Percentiles rank a stretch among this genome's conserved stretches.
Evolutionary conservation across 1,140 invertebrate genomes (phyloP).

Genomic region (Zaprionus ornatus): DNA sequence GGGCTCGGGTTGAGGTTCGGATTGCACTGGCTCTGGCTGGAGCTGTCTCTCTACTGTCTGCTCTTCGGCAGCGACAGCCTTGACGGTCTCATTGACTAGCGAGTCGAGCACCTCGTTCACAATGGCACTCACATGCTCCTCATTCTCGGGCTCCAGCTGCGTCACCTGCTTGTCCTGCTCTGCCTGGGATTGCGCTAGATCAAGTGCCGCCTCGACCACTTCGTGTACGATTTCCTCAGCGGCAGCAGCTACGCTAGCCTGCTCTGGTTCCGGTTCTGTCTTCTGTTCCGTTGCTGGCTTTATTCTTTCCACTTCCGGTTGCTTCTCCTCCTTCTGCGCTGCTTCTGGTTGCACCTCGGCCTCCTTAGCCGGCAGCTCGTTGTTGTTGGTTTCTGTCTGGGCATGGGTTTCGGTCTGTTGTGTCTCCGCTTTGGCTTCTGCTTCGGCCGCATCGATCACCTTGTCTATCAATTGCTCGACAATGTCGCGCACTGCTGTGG

Average conservation of each 20-base stretch:
- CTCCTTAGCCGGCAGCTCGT: conserved; percentile 50
- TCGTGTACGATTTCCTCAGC: conserved; percentile 70
- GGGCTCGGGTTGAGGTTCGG: background rate
- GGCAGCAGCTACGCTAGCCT: conserved; percentile 41
- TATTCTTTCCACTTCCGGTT: conserved; percentile 2
- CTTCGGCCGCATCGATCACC: conserved; percentile 69
- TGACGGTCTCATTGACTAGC: conserved; percentile 70
- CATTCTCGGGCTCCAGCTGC: conserved; percentile 1
- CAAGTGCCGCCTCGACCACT: conserved; percentile 67
- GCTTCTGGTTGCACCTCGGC: conserved; percentile 8
- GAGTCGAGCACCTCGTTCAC: conserved; percentile 70
- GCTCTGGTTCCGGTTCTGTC: conserved; percentile 17
- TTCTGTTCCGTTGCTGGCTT: background rate
- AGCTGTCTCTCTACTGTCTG: conserved; percentile 57
- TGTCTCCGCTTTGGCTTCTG: conserved; percentile 26
- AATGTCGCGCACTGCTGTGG: conserved; percentile 67
- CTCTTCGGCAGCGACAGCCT: conserved; percentile 53
- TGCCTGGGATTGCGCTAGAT: conserved; percentile 12
- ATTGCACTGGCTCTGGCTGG: conserved; percentile 4
- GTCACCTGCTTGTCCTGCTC: background rate
- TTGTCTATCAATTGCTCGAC: conserved; percentile 78
- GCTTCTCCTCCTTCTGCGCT: too few relatives aligned
- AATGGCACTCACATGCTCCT: conserved; percentile 65
- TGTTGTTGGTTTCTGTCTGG: conserved; percentile 74
- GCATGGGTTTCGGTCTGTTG: conserved; percentile 9